Base-by-base conservation (phyloP, 2,113 vertebrate species). In the Thunnus thynnus region DNA sequence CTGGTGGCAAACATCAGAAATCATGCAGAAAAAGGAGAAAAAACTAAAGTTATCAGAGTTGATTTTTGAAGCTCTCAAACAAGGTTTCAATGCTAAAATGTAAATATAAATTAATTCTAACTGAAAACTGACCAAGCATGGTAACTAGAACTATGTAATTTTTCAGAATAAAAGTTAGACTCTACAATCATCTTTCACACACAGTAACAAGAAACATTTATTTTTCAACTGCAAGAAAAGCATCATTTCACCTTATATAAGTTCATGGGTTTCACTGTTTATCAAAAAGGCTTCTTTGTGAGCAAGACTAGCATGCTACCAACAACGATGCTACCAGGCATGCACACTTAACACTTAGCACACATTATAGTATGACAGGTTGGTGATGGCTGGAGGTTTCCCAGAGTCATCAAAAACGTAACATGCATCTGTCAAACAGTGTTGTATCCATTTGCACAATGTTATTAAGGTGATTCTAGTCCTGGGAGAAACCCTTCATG, bases 321-420 rank as follows among this genome's bases (percentile, higher is more conserved):
- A 67, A 30, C 27, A 36, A 4, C 22, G 63, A 61, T n/a, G 52
- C 52, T 46, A 52, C 30, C 58, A 68, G 67, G 5, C 41, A 76
- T 47, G 61, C 44, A 18, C 18, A 63, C 69, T 48, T 61, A 72
- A 69, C 67, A 6, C 36, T 9, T 9, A 67, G 27, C 58, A 13
- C 13, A 56, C 41, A 51, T 48, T 4, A 79, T 8, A 36, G 20
- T 13, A 36, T 75, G 74, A 54, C 48, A 84, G 69, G 60, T 10
- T 13, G 54, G 47, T 14, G 36, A 60, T 46, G 55, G 32, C 20
- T 63, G 20, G 55, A 67, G 68, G 27, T 57, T 75, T 77, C 68
- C 3, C 60, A 61, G 63, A 58, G 44, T 74, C 48, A 82, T 82
- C 66, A 79, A 76, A 85, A 50, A 54, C 36, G 69, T 72, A 68